Evolutionary conservation across 2,888 invertebrate species (phyloP), one percentile per base, ranked within the genome.

Genomic region (Julus scanicus): DNA sequence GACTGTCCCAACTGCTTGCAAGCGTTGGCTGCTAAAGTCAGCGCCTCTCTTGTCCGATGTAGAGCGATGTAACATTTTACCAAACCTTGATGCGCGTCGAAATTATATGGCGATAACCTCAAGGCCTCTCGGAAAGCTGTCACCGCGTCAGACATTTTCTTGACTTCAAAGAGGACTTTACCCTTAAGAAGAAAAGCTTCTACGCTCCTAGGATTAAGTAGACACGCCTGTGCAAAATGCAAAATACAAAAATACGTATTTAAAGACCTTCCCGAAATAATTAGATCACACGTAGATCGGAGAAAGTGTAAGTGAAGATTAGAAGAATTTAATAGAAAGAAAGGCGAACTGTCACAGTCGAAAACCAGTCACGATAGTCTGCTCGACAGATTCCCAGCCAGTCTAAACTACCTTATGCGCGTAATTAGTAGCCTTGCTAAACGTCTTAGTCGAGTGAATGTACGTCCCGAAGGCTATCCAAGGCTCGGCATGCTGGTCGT

Each of bases 401-500:
- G 15, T 3, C 53, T 3, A 11, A 3, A 53, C 17, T 53, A 53
- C 53, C 92, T 96, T 96, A 89, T 95, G 95, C 0, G 95, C 95
- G 91, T 96, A 95, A 91, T 95, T 95, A 2, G 95, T 93, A 0
- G 96, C 95, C 90, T 95, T 94, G 37, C 94, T 94, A 89, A 94
- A 94, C 90, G 95, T 95, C 89, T 94, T 94, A 49, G 93, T 93
- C 0, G 94, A 93, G 91, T 94, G 94, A 90, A 95, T 94, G 87
- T 94, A 94, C 92, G 96, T 96, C 1, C 96, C 96, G 92, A 96
- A 93, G 0, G 95, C 95, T 88, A 96, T 94, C 95, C 96, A 97
- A 88, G 95, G 94, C 91, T 96, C 95, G 4, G 95, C 93, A 2
- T 93, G 93, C 88, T 93, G 93, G 90, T 95, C 94, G 88, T 93